Conservation (phyloP, 1,140 invertebrate species). For the Caenorhabditis tropicalis region DNA sequence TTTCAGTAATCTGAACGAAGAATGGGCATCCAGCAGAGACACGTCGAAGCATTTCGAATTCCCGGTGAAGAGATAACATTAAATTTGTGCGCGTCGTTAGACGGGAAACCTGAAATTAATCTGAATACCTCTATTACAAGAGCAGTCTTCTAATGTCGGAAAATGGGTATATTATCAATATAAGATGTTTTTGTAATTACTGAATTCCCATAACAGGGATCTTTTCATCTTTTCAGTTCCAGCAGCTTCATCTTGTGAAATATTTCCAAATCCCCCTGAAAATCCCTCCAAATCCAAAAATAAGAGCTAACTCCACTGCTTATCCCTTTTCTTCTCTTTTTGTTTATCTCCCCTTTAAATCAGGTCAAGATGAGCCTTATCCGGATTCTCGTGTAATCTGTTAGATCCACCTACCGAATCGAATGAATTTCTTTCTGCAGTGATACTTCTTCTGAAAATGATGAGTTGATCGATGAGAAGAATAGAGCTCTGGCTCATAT, state of each 20-base stretch:
- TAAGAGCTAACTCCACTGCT: too few species aligned
- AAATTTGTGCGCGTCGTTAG: background rate
- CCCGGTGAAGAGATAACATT: background rate
- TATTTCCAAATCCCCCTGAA: background rate
- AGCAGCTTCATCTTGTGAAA: background rate
- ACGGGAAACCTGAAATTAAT: background rate
- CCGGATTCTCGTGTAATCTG: too few species aligned
- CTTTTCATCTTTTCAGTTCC: background rate
- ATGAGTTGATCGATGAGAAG: background rate
- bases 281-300: too few species aligned
- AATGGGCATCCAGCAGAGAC: background rate
- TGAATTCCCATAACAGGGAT: background rate
- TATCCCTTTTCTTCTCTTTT: too few species aligned
- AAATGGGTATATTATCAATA: too few species aligned
- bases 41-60: background rate
- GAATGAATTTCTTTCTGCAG: background rate
- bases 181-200: background rate
- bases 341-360: background rate
- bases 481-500: conserved; percentile 5
- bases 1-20: background rate
- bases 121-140: background rate
- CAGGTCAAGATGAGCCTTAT: background rate
- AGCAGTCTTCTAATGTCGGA: too few species aligned
- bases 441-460: background rate
- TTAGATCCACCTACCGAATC: background rate